Conservation (phyloP, 2,888 invertebrate genomes). For the Caenorhabditis sp. region DNA sequence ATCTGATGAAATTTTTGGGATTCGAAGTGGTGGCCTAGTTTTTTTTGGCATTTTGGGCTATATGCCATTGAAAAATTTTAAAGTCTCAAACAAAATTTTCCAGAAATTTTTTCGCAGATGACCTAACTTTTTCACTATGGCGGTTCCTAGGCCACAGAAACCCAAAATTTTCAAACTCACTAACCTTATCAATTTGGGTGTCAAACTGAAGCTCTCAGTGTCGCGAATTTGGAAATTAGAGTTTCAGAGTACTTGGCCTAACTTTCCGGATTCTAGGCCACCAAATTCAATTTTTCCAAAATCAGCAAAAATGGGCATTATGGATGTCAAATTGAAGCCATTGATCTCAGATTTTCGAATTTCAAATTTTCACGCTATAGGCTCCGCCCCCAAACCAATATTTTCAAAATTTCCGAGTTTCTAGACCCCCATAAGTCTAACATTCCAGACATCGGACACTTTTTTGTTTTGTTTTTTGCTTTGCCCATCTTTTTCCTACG, state of each 20-base stretch:
- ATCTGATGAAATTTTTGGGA: slow-evolving; percentile 4
- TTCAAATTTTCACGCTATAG: neutral
- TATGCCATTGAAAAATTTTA: neutral
- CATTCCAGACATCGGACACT: slow-evolving; percentile 13
- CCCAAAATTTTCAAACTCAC: neutral
- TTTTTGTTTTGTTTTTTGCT: slow-evolving; percentile 1
- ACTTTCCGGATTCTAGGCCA: neutral
- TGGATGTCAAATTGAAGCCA: too few relatives aligned
- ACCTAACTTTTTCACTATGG: neutral
- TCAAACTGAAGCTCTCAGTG: neutral
- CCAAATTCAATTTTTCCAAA: neutral
- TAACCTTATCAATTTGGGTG: neutral
- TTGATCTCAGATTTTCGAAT: neutral
- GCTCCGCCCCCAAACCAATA: too few relatives aligned
- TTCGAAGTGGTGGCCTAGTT: neutral
- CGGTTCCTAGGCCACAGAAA: neutral
- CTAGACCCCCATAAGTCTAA: neutral
- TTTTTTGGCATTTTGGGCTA: neutral
- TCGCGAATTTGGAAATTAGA: neutral
- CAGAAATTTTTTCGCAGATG: neutral
- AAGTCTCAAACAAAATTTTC: neutral
- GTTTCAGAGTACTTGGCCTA: neutral
- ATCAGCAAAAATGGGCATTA: too few relatives aligned
- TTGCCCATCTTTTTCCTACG: neutral
- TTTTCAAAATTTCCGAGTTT: neutral